Base-by-base conservation (phyloP, 2,888 invertebrate genomes). In the Galerucella nymphaeae region DNA sequence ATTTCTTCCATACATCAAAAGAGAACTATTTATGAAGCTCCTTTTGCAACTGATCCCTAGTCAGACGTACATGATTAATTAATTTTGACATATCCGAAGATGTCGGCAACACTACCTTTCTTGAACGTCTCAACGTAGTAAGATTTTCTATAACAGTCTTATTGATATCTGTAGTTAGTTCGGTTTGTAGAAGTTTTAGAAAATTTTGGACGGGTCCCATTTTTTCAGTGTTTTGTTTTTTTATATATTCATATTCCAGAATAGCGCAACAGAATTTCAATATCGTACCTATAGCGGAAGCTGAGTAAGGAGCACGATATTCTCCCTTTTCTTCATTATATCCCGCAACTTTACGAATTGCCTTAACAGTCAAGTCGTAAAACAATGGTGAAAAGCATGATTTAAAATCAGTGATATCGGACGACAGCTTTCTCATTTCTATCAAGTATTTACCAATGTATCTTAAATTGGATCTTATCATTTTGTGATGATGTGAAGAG, bases 381-480 rank as follows among this genome's bases (percentile, higher is more conserved):
- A 38, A n/a, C 18, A 38, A 13, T 38, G 68, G 18, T 2, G 59
- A 13, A 59, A 67, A 59, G 16, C 58, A 67, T 42, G 66, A 67
- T 23, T 42, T 55, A 23, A 68, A 61, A 50, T 61, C 61, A n/a
- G 50, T 61, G 2, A 59, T 48, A 6, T 23, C 38, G 23, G 48
- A 5, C 9, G 61, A 61, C 20, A 68, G 48, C 18, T 68, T 68
- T 18, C 68, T 59, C 61, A 68, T 61, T 61, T 68, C 61, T 30
- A 68, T 61, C 13, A 68, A 18, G 20, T 61, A 68, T 68, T 68
- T 68, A 38, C 68, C 68, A n/a, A 68, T 61, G 11, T 68, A 68
- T 18, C 68, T 23, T 50, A 68, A 23, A 50, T 68, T 68, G 5
- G 61, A 16, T 14, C 68, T 45, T 10, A 68, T 68, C 61, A 68